Evolutionary conservation across 2,797 vertebrate genomes (phyloP), one percentile per base, ranked within the genome.

Genomic region (Siniperca undulata): DNA sequence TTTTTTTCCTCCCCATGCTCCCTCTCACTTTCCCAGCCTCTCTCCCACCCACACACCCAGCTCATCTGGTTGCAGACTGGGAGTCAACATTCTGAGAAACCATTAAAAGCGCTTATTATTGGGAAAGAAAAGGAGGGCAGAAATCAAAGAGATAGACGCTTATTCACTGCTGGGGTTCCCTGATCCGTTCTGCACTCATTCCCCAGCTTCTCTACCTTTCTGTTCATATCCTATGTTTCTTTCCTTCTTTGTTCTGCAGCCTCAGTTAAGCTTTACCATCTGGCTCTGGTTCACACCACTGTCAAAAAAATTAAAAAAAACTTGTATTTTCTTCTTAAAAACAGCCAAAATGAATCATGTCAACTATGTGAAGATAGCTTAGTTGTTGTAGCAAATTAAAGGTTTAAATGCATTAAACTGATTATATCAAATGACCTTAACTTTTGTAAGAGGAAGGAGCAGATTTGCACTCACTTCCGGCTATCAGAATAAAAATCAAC

Each of bases 51-150:
- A 91, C 88, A 80, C 88, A 87, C 81, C 81, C 65, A 24, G 78
- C 80, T 75, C 30, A 7, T 74, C 75, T 85, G 82, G 82, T 64
- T 86, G 80, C 84, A 89, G 86, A 85, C 88, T 91, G 88, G 87
- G 88, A 93, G 83, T 88, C 92, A 89, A 84, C 85, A 90, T 83
- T 86, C 89, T 93, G 84, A 94, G 94, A 92, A 92, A 86, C 88
- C 95, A 95, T 92, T 95, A 88, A 89, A 93, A 92, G 89, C 90
- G 92, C 86, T 97, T 95, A 96, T 97, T 96, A 96, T 83, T 91
- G 86, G 86, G 86, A 86, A 86, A 89, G 87, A 90, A 90, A 90
- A 85, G 62, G 89, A 87, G 80, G 89, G 78, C 74, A 89, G 77
- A 74, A 94, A 94, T 94, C 91, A 94, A 94, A 94, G 84, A 82